These are phyloP conservation scores for Venustaconcha ellipsiformis DNA, from an alignment of 1,140 invertebrate species.

Conservation along the genomic window DNA sequence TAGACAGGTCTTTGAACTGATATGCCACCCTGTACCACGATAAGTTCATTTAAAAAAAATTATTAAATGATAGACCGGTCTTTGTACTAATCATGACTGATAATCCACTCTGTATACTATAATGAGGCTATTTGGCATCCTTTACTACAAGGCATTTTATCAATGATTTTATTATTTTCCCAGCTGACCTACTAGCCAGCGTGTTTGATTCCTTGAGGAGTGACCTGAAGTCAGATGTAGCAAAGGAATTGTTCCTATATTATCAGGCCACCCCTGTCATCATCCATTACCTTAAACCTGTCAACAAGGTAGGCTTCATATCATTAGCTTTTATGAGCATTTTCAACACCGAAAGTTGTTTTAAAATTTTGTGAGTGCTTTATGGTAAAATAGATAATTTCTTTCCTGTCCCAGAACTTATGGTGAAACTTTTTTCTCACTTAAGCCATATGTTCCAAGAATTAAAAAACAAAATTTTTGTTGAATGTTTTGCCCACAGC, in stretches of 20 bases:
- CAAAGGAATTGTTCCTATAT: constrained; percentile 64
- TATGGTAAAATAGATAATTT: background rate
- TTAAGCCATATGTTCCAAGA: too few species aligned
- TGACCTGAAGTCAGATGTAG: constrained; percentile 63
- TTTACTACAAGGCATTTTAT: too few species aligned
- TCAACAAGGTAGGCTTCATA: constrained; percentile 59
- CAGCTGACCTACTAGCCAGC: constrained; percentile 67
- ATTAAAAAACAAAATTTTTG: too few species aligned
- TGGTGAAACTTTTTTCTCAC: too few species aligned
- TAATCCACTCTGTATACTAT: too few species aligned
- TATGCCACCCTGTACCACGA: background rate
- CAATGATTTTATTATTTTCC: constrained; percentile 10
- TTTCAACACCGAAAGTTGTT: background rate
- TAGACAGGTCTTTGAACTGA: background rate
- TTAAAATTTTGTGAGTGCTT: background rate
- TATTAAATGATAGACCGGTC: too few species aligned
- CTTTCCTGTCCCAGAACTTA: too few species aligned
- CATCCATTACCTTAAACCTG: constrained; percentile 63
- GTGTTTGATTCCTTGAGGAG: constrained; percentile 65
- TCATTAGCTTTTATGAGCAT: too few species aligned
- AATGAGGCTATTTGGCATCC: too few species aligned
- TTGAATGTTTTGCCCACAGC: too few species aligned
- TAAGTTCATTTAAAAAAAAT: too few species aligned
- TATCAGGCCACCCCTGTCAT: constrained; percentile 65
- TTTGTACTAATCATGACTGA: too few species aligned